Percentiles rank a stretch among this genome's conserved stretches.
These are phyloP conservation scores for Spisula subtruncata DNA, from an alignment of 2,888 invertebrate genomes.

Conservation along the genomic window DNA sequence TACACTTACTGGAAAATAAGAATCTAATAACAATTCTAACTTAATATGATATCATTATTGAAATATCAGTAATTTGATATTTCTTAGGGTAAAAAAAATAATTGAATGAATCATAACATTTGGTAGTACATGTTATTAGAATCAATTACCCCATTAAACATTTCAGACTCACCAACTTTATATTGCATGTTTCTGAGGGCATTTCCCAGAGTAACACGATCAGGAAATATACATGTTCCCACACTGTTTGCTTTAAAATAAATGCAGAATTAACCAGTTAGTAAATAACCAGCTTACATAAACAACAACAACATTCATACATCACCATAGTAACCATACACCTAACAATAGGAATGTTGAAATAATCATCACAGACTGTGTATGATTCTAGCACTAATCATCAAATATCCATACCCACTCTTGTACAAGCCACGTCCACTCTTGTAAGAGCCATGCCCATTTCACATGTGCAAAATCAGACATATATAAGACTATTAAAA, in stretches of 20 bases:
- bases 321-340: background rate
- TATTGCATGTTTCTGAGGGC: too few species aligned
- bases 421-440: background rate
- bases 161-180: too few species aligned
- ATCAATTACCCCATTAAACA: too few species aligned
- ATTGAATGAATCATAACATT: too few species aligned
- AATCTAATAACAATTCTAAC: too few species aligned
- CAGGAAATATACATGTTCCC: slow-evolving; percentile 28
- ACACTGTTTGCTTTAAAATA: slow-evolving; percentile 18
- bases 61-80: too few species aligned
- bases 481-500: background rate
- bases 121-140: too few species aligned
- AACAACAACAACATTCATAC: background rate
- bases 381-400: slow-evolving; percentile 22
- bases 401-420: background rate
- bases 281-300: slow-evolving; percentile 6
- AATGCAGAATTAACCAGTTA: slow-evolving; percentile 8
- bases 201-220: background rate
- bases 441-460: background rate
- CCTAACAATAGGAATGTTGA: slow-evolving; percentile 18
- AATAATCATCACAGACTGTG: slow-evolving; percentile 18
- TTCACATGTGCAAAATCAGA: slow-evolving; percentile 8
- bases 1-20: too few species aligned
- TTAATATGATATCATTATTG: too few species aligned
- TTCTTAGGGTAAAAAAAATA: too few species aligned